phyloP scores from a whole-genome alignment of 2,797 vertebrate species.

The Eulemur albifrons region DNA sequence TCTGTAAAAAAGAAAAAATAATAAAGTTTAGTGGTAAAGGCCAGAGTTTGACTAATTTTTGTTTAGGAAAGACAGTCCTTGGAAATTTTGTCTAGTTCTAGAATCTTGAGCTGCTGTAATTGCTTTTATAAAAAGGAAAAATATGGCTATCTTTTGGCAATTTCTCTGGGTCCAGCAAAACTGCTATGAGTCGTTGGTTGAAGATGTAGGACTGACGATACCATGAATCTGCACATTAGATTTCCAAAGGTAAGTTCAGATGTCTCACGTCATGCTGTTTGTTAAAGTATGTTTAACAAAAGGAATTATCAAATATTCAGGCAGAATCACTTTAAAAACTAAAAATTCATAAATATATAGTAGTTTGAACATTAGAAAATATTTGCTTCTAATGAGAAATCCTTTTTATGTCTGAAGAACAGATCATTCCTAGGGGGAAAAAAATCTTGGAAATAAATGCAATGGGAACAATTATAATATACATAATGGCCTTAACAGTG shows the following conservation, averaged over 20 bases:
- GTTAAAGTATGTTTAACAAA: background rate
- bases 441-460: background rate
- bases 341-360: background rate
- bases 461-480: background rate
- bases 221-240: background rate
- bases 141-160: background rate
- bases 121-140: background rate
- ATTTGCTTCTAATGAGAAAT: slow-evolving; percentile 23
- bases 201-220: background rate
- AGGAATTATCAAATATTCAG: background rate
- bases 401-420: background rate
- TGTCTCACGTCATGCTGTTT: background rate
- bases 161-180: background rate
- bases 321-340: background rate
- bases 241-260: background rate
- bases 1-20: too few species aligned
- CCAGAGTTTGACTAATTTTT: background rate
- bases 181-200: background rate
- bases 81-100: background rate
- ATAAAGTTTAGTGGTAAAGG: background rate
- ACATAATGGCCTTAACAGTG: background rate
- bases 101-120: background rate
- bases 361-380: background rate
- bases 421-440: background rate
- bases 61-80: background rate